Percentiles rank a stretch among this genome's conserved stretches.
These are phyloP conservation scores for Orchesella cincta DNA, from an alignment of 1,140 invertebrate species.

Conservation along the genomic window DNA sequence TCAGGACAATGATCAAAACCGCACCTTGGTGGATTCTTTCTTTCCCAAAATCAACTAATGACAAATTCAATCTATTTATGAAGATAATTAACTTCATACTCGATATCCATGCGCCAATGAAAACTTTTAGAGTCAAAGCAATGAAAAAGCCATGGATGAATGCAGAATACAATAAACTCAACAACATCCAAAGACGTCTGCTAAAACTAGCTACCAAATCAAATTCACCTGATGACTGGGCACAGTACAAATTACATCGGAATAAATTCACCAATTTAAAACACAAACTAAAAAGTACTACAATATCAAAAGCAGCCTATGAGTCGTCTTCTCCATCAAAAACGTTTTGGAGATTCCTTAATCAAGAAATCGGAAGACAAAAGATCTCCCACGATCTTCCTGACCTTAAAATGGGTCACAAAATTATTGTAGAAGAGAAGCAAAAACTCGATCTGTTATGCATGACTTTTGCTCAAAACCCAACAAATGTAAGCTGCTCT, in stretches of 20 bases:
- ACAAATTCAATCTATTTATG: neutral
- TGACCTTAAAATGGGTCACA: neutral
- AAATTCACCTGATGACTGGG: neutral
- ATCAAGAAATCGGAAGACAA: neutral
- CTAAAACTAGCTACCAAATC: neutral
- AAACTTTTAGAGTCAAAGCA: neutral
- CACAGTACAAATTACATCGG: neutral
- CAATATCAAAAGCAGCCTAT: neutral
- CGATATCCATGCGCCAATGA: neutral
- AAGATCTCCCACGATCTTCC: neutral
- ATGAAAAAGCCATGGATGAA: constrained; percentile 3
- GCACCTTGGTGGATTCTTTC: constrained; percentile 3
- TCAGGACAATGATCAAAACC: neutral
- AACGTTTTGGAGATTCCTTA: neutral
- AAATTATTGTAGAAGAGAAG: neutral
- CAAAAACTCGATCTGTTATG: neutral
- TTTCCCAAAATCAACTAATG: neutral
- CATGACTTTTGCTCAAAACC: neutral
- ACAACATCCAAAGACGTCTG: neutral
- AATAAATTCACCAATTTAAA: neutral
- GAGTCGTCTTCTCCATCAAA: neutral
- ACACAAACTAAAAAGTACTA: neutral
- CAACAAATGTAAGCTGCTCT: neutral
- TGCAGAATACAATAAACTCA: neutral
- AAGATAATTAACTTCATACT: neutral